phyloP scores from a whole-genome alignment of 2,797 vertebrate genomes.

The Sus cebifrons region DNA sequence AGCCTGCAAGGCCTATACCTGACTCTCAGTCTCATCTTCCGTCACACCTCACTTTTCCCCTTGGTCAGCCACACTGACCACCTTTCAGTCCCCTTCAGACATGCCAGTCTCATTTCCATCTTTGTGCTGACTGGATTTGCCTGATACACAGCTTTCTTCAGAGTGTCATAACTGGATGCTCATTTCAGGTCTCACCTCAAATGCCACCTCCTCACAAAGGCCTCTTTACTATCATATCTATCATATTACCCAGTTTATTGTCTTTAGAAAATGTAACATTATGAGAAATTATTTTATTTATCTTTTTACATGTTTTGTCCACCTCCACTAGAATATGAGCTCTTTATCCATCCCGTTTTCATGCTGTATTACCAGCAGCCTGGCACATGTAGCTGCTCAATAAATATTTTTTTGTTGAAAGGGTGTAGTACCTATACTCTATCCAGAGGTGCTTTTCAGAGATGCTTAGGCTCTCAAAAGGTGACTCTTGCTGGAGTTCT shows the following conservation, averaged over 20 bases:
- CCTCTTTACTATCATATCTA: neutral
- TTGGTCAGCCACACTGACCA: neutral
- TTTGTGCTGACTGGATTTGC: neutral
- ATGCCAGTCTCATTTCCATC: neutral
- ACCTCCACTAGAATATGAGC: neutral
- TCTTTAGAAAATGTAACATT: neutral
- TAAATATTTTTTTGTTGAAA: constrained; percentile 58
- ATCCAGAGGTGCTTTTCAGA: constrained; percentile 14
- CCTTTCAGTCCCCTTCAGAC: neutral
- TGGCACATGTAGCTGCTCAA: neutral
- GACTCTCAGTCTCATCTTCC: neutral
- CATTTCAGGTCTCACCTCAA: constrained; percentile 24
- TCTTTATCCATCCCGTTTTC: constrained; percentile 43
- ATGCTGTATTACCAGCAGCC: neutral
- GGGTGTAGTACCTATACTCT: neutral
- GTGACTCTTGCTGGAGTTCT: neutral
- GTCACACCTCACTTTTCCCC: neutral
- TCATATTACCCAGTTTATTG: neutral
- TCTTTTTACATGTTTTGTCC: constrained; percentile 44
- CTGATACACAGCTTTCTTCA: neutral
- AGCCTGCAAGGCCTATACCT: neutral
- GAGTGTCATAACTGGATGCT: neutral
- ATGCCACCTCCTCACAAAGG: constrained; percentile 11
- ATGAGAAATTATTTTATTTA: constrained; percentile 31
- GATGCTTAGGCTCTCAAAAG: constrained; percentile 9